Evolutionary conservation across 2,797 vertebrate species (phyloP), one percentile per base, ranked within the genome.

Genomic region (Phataginus tetradactyla): DNA sequence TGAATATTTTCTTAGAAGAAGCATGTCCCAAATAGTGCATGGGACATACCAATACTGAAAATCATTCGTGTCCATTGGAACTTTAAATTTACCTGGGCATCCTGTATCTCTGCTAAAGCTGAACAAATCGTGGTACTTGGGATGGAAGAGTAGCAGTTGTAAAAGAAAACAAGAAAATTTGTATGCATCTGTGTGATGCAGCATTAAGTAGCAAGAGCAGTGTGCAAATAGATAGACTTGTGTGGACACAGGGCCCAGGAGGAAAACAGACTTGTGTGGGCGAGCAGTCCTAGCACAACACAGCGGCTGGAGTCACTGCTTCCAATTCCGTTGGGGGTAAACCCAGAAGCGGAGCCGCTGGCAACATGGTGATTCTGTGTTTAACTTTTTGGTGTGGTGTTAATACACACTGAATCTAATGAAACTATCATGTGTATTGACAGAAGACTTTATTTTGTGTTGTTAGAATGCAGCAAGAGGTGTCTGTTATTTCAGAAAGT

Each of bases 301-400:
- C 25, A 27, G 49, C 1, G 53, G 49, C 25, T 55, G n/a, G 3
- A 83, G 51, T 29, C 20, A 23, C 63, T 18, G 39, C 63, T 68
- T 18, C n/a, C 23, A 11, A 7, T 14, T 37, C 37, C 14, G 7
- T 9, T 0, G 17, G 32, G 23, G 21, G 8, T 7, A 3, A n/a
- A 12, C 32, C 32, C 79, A n/a, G 12, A 1, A 13, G 27, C 8
- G 55, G 5, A 23, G 25, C 39, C 17, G 7, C 66, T 29, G 32
- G 51, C 1, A 61, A 2, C 17, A 4, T 4, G 61, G 23, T 23
- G n/a, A 77, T 29, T 78, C 61, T 45, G 15, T 12, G 23, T 42
- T 45, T 23, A 66, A 57, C 59, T 29, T 86, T 42, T 49, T 45
- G 23, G 21, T 10, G 5, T 7, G 45, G 34, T 63, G n/a, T 55